Percentiles rank a stretch among this genome's conserved stretches.
Conservation (phyloP, 1,140 invertebrate genomes). For the Lordiphosa collinella region DNA sequence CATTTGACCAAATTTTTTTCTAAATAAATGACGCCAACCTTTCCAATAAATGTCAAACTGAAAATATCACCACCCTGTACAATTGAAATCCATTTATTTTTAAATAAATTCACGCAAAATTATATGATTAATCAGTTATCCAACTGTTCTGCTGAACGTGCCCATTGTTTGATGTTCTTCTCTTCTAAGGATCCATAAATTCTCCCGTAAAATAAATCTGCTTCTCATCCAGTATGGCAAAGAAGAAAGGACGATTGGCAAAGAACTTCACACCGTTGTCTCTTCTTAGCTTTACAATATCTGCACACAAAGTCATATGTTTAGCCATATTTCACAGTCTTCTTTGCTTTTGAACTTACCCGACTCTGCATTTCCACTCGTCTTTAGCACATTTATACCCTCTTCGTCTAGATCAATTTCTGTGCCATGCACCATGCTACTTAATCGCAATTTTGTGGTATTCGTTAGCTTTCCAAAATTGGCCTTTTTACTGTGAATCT, state of each 20-base stretch:
- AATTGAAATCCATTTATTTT: no score
- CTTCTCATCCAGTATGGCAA: neutral
- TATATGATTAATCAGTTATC: no score
- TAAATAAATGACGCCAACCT: no score
- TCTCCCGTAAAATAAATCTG: neutral
- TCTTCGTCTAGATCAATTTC: neutral
- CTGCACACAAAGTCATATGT: neutral
- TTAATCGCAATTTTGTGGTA: neutral
- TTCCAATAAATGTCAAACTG: no score
- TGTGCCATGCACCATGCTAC: neutral
- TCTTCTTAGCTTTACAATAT: neutral
- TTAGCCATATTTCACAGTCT: no score
- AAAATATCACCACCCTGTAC: no score
- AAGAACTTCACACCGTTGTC: neutral
- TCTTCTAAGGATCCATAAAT: neutral
- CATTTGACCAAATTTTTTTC: no score
- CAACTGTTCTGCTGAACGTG: neutral
- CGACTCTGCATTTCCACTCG: neutral
- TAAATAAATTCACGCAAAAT: no score
- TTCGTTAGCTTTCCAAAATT: neutral
- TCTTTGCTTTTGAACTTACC: neutral
- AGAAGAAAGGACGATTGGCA: neutral
- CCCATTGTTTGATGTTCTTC: neutral
- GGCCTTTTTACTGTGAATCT: neutral
- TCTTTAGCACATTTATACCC: neutral